phyloP scores from a whole-genome alignment of 2,113 vertebrate species.

The Sinocyclocheilus grahami region DNA sequence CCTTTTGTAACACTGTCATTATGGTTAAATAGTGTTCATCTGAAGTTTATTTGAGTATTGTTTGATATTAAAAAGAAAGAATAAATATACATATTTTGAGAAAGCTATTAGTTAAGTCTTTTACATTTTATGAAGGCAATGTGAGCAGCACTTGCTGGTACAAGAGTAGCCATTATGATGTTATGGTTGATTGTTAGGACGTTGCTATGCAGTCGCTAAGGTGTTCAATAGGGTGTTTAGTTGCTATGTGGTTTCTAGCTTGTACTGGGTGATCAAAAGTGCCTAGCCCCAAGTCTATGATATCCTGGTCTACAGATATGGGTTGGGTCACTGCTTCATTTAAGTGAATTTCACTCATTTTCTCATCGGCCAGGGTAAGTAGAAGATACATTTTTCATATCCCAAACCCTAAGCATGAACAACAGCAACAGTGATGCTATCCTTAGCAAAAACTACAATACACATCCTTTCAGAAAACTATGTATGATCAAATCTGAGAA shows the following conservation, averaged over 20 bases:
- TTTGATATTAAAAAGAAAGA: background rate
- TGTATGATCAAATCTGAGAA: background rate
- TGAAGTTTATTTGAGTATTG: background rate
- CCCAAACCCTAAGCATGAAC: background rate
- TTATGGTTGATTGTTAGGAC: background rate
- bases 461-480: background rate
- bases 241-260: background rate
- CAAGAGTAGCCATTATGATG: background rate
- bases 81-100: background rate
- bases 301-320: background rate
- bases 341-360: background rate
- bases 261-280: background rate
- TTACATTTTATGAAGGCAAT: background rate
- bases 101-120: background rate
- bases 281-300: background rate
- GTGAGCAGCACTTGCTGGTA: background rate
- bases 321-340: background rate
- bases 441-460: background rate
- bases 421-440: background rate
- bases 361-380: background rate
- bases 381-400: background rate
- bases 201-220: constrained; percentile 19
- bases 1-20: constrained; percentile 9
- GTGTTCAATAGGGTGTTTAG: background rate
- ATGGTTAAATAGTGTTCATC: constrained; percentile 6